Conservation (phyloP, 1,140 invertebrate genomes). For the Pinna nobilis region DNA sequence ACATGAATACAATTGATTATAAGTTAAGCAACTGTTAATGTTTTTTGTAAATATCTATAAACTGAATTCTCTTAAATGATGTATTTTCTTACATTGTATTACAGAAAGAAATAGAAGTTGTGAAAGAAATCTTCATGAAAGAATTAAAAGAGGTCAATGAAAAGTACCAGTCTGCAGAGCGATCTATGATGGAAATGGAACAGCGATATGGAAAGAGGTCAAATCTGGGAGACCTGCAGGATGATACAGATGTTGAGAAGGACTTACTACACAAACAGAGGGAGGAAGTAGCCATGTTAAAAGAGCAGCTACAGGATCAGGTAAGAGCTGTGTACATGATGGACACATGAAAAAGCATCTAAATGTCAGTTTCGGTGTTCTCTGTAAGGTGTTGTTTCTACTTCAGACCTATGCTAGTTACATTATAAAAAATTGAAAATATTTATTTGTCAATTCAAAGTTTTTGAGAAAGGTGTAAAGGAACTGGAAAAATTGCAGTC, state of each 20-base stretch:
- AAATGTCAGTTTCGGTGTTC: too few species aligned
- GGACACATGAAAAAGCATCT: too few species aligned
- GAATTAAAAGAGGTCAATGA: constrained; percentile 63
- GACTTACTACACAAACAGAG: constrained; percentile 62
- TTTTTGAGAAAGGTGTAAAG: too few species aligned
- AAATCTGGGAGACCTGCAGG: constrained; percentile 64
- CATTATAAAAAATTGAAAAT: too few species aligned
- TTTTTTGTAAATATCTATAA: too few species aligned
- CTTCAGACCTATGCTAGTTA: too few species aligned
- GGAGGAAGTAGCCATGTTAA: constrained; percentile 61
- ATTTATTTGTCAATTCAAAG: too few species aligned
- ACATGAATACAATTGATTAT: too few species aligned
- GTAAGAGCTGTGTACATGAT: constrained; percentile 48
- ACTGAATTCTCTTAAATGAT: too few species aligned
- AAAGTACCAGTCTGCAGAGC: constrained; percentile 62
- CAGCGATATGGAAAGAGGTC: constrained; percentile 48
- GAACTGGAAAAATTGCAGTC: too few species aligned
- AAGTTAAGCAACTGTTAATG: too few species aligned
- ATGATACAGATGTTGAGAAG: constrained; percentile 63
- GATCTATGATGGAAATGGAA: constrained; percentile 48
- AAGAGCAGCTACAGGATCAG: constrained; percentile 64
- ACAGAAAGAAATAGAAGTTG: constrained; percentile 59
- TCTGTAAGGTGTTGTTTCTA: too few species aligned
- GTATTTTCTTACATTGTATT: constrained; percentile 25
- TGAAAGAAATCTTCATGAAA: constrained; percentile 65